Percentiles rank a stretch among this genome's conserved stretches.
phyloP scores from a whole-genome alignment of 2,113 vertebrate species.

The Pelodiscus sinensis region DNA sequence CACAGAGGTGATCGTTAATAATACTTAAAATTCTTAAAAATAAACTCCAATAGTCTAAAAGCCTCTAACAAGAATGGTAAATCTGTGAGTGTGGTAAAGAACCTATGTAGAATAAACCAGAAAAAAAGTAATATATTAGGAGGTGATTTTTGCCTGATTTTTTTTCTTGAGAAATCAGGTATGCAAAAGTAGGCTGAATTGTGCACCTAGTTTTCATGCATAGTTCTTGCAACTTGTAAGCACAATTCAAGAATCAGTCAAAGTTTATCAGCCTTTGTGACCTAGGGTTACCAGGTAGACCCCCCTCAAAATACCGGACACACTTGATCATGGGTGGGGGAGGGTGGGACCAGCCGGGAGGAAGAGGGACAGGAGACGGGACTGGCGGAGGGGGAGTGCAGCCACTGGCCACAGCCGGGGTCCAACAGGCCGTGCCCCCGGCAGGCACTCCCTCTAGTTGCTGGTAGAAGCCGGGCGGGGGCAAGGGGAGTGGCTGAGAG shows the following conservation, averaged over 20 bases:
- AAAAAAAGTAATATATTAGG: neutral
- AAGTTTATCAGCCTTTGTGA: neutral
- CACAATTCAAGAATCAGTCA: neutral
- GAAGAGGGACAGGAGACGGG: no score
- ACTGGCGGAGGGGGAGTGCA: no score
- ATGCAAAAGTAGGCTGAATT: accelerated
- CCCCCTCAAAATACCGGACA: no score
- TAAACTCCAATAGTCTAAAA: accelerated
- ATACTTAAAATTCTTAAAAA: neutral
- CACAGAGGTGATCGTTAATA: conserved; percentile 11
- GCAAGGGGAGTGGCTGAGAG: no score
- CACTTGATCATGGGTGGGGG: no score
- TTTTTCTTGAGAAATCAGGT: neutral
- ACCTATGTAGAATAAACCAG: neutral
- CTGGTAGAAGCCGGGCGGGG: no score
- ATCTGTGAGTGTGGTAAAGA: no score
- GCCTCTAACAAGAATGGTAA: neutral
- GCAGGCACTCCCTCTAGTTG: no score
- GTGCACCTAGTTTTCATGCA: neutral
- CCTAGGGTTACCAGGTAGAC: no score
- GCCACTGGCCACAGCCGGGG: no score
- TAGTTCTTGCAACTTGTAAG: neutral
- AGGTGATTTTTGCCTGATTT: neutral
- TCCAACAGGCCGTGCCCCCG: no score
- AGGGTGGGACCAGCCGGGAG: no score